Percentiles rank a stretch among this genome's conserved stretches.
Evolutionary conservation across 2,888 invertebrate species (phyloP).

Genomic region (Latrodectus elegans): DNA sequence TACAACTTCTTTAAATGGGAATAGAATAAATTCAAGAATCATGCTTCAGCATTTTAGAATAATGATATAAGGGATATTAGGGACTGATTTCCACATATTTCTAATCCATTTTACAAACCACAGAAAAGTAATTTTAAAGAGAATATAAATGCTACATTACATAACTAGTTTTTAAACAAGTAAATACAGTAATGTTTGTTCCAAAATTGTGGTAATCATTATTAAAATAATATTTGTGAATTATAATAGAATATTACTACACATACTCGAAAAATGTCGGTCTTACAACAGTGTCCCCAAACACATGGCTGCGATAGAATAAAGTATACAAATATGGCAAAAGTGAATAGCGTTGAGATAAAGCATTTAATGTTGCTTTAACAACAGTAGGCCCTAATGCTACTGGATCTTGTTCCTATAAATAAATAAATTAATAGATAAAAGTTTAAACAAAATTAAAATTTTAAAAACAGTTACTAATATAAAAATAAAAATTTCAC

Average conservation of each 20-base stretch:
- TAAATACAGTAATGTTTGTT: too few species aligned
- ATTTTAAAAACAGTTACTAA: not conserved
- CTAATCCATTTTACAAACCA: too few species aligned
- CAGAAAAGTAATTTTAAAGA: too few species aligned
- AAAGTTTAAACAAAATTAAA: not conserved
- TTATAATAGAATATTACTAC: too few species aligned
- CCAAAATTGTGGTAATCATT: not conserved
- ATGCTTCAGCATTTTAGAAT: too few species aligned
- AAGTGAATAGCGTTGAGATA: constrained; percentile 74
- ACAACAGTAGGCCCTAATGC: constrained; percentile 70
- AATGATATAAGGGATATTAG: too few species aligned
- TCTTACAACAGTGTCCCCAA: constrained; percentile 74
- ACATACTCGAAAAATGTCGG: constrained; percentile 74
- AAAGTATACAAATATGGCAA: constrained; percentile 77
- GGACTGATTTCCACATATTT: too few species aligned
- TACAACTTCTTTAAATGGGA: too few species aligned
- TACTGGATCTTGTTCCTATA: constrained; percentile 74
- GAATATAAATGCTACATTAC: too few species aligned
- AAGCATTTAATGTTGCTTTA: constrained; percentile 71
- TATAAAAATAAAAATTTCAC: not conserved
- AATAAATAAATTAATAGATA: not conserved
- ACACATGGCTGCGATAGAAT: constrained; percentile 74
- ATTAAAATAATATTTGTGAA: too few species aligned
- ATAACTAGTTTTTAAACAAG: too few species aligned
- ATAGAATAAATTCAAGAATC: too few species aligned